These are phyloP conservation scores for Gymnosoma rotundatum DNA, from an alignment of 2,888 invertebrate genomes.

Conservation along the genomic window DNA sequence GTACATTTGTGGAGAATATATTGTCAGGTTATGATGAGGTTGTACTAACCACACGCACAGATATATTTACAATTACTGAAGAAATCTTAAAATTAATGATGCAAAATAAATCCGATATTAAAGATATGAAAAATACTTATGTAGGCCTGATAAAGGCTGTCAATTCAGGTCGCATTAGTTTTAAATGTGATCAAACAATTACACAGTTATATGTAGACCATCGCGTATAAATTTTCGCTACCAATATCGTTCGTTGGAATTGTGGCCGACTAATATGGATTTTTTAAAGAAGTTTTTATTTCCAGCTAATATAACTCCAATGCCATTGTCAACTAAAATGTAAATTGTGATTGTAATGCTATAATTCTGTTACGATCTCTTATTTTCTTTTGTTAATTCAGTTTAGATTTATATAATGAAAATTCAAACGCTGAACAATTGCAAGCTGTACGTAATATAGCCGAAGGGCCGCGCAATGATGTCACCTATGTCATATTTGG, in stretches of 20 bases:
- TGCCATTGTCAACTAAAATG: slow-evolving; percentile 16
- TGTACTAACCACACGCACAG: slow-evolving; percentile 39
- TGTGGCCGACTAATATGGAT: slow-evolving; percentile 59
- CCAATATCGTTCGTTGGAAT: slow-evolving; percentile 77
- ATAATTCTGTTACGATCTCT: neutral
- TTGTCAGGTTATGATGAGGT: slow-evolving; percentile 50
- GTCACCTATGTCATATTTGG: slow-evolving; percentile 93
- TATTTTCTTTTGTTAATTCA: slow-evolving; percentile 27
- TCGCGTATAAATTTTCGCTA: slow-evolving; percentile 75
- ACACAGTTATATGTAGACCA: slow-evolving; percentile 75
- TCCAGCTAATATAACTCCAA: slow-evolving; percentile 21
- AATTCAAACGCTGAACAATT: slow-evolving; percentile 84
- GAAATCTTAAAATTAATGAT: slow-evolving; percentile 38
- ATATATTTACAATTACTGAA: slow-evolving; percentile 2
- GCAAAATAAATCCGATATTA: slow-evolving; percentile 30
- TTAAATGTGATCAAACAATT: slow-evolving; percentile 73
- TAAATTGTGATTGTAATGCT: neutral
- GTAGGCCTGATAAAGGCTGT: too few species aligned
- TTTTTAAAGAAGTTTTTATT: slow-evolving; percentile 45
- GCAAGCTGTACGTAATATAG: slow-evolving; percentile 87
- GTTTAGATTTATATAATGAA: slow-evolving; percentile 74
- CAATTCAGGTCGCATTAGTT: too few species aligned
- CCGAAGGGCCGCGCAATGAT: slow-evolving; percentile 85
- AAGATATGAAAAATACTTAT: slow-evolving; percentile 16
- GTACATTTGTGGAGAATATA: slow-evolving; percentile 53